Evolutionary conservation across 2,797 vertebrate species (phyloP).

Genomic region (Botia kubotai): DNA sequence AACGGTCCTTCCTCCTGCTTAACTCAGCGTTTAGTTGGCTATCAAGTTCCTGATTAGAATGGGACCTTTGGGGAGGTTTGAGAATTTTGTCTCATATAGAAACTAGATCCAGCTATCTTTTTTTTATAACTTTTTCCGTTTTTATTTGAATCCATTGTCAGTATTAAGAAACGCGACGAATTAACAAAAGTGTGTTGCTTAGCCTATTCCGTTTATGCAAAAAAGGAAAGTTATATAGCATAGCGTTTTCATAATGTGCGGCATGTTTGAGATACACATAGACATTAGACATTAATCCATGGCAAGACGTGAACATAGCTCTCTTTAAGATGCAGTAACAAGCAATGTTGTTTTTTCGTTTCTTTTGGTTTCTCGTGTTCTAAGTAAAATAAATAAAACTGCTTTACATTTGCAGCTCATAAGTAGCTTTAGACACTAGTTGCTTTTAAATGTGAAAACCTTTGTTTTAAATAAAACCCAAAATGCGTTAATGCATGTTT

Average conservation of each 20-base stretch:
- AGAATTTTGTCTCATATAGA: slow-evolving; percentile 55
- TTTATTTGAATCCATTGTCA: slow-evolving; percentile 44
- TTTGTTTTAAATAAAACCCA: not conserved
- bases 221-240: slow-evolving; percentile 1
- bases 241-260: not conserved
- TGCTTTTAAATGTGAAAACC: not conserved
- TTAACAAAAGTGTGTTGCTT: not conserved
- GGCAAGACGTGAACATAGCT: not conserved
- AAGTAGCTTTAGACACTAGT: slow-evolving; percentile 8
- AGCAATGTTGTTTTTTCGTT: not conserved
- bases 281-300: not conserved
- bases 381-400: slow-evolving; percentile 3
- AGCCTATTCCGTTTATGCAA: slow-evolving; percentile 10
- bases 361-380: not conserved
- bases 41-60: slow-evolving; percentile 58
- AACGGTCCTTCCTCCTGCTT: slow-evolving; percentile 41
- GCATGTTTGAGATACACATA: not conserved
- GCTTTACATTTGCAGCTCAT: not conserved
- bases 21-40: slow-evolving; percentile 46
- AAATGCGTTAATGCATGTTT: not conserved
- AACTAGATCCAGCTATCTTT: slow-evolving; percentile 54
- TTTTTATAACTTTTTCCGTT: slow-evolving; percentile 62
- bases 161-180: slow-evolving; percentile 40
- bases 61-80: slow-evolving; percentile 58
- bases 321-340: not conserved